Evolutionary conservation across 2,888 invertebrate genomes (phyloP), one percentile per base, ranked within the genome.

Genomic region (Polydrusus cervinus): DNA sequence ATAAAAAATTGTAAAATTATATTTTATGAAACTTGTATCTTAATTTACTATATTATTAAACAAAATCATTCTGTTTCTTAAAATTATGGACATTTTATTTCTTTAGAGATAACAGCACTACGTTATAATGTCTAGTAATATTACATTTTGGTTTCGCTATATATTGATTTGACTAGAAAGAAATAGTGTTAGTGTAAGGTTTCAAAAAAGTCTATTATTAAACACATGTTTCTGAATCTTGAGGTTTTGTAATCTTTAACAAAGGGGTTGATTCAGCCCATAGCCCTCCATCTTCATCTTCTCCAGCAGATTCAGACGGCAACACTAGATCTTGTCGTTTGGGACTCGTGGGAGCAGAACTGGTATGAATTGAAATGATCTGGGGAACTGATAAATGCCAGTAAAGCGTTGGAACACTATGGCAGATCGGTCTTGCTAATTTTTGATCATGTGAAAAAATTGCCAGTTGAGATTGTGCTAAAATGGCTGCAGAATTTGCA

Each of bases 271-370:
- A 85, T 73, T 87, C 87, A 0, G 82, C 79, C 80, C 82, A 84
- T 13, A 83, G 82, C 3, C 83, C 65, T 10, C 80, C 81, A 25
- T 85, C 85, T 18, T 85, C 85, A n/a, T 45, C 62, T 60, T 81
- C 82, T 71, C 85, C 84, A 0, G 82, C 79, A 79, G 82, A 83
- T 71, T 82, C 82, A 0, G 79, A 74, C 6, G 82, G 68, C 16
- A 81, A 64, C 13, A 34, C 40, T 16, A 79, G 62, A 34, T 85
- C 83, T 38, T 80, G 80, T 14, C 40, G 80, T 43, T 82, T 80
- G 79, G 87, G 84, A 83, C 87, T 78, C 72, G 83, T 47, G 79
- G 87, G 87, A 1, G 86, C 87, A 1, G 87, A 87, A 25, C 84
- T 81, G 0, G 86, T 81, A 51, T 83, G 83, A 57, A 82, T 77